Evolutionary conservation across 2,113 vertebrate genomes (phyloP), one percentile per base, ranked within the genome.

Genomic region (Indri indri): DNA sequence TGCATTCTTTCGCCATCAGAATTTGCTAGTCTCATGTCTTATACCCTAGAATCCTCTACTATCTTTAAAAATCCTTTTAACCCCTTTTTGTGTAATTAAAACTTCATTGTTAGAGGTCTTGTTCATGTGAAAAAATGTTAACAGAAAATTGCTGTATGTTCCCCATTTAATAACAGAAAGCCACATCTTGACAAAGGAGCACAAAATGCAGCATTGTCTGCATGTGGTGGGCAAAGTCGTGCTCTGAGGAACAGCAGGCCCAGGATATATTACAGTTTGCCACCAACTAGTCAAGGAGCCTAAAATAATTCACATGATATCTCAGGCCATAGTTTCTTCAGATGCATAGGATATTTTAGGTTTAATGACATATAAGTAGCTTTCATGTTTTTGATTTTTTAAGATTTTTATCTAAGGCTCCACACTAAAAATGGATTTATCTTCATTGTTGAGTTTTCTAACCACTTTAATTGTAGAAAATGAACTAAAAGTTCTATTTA

Each of bases 391-490:
- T 65, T 54, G 17, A 86, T 42, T 91, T 42, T 91, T 85, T 79
- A 93, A 91, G 42, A 37, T 61, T 96, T 90, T 61, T 83, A 9
- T 76, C 50, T 70, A 73, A 23, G 18, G 7, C 8, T 90, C 10
- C 77, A 90, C 18, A 77, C 30, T 90, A 34, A 76, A 90, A 63
- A 92, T 32, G 16, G n/a, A 66, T 25, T 68, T 92, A 9, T 22
- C 27, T 54, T 92, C 30, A 50, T 27, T 54, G 40, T 30, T 70
- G 63, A 70, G 10, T 66, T 92, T 95, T 85, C 37, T 83, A 2
- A 68, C 86, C 22, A n/a, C 23, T 94, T 66, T 65, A 66, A 76
- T 22, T 79, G n/a, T n/a, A 96, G 50, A 63, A 90, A 95, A 63
- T 63, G 52, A 94, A 73, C 40, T 66, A 74, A 54, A 87, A 50